Percentiles rank a stretch among this genome's conserved stretches.
phyloP scores from a whole-genome alignment of 2,797 vertebrate genomes.

The Rhinichthys osculus region DNA sequence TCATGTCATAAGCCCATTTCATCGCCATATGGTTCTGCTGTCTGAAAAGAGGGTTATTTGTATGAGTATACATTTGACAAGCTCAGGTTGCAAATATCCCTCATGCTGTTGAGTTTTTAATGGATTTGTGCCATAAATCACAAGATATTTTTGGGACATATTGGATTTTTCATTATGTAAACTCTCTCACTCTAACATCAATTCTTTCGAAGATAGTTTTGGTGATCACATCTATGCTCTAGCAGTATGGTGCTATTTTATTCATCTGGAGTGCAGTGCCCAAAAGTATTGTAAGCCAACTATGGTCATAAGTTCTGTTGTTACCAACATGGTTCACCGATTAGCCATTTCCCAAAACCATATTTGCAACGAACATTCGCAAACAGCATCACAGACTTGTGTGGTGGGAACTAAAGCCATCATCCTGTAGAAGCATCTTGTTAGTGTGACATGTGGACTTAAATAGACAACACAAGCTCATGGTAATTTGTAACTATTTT shows the following conservation, averaged over 20 bases:
- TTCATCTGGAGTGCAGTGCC: background rate
- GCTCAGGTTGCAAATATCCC: constrained; percentile 17
- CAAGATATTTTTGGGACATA: background rate
- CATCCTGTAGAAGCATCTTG: background rate
- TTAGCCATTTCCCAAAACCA: background rate
- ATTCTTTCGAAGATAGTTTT: background rate
- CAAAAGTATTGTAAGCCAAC: background rate
- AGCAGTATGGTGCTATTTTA: constrained; percentile 6
- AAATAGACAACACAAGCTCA: background rate
- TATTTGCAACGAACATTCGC: background rate
- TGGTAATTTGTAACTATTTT: too few relatives aligned
- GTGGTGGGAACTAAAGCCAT: too few relatives aligned
- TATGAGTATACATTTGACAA: constrained; percentile 40
- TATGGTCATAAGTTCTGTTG: background rate
- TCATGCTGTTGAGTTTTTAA: constrained; percentile 42
- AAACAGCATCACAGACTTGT: too few relatives aligned
- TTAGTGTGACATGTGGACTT: background rate
- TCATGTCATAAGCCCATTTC: constrained; percentile 39
- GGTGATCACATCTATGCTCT: constrained; percentile 5
- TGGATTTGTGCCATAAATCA: constrained; percentile 19
- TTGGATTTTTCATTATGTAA: background rate
- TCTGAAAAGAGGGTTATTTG: constrained; percentile 44
- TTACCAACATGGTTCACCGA: background rate
- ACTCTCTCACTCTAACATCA: background rate
- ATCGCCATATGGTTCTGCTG: constrained; percentile 41